These are phyloP conservation scores for Centropristis striata DNA, from an alignment of 2,113 vertebrate species.

Conservation along the genomic window DNA sequence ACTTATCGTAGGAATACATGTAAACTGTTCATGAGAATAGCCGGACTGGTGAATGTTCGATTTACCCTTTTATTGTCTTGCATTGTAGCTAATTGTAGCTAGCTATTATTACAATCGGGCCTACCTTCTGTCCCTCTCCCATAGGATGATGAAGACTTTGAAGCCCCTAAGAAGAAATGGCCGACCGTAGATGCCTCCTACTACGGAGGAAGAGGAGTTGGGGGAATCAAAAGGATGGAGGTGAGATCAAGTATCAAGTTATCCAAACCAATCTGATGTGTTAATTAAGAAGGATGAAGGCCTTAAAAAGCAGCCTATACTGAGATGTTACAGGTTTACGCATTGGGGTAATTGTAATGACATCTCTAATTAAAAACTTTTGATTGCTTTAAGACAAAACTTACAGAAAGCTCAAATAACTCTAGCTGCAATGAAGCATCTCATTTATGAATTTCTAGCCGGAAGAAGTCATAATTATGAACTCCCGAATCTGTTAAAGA, in stretches of 20 bases:
- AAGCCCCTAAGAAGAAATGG: slow-evolving; percentile 91
- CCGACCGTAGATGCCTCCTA: slow-evolving; percentile 96
- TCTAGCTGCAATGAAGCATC: background rate
- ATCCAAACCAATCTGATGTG: background rate
- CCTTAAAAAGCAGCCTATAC: background rate
- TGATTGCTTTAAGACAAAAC: background rate
- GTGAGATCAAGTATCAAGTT: slow-evolving; percentile 73
- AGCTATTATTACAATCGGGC: background rate
- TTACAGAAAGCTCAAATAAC: background rate
- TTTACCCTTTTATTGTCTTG: background rate
- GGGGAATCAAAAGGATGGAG: slow-evolving; percentile 99
- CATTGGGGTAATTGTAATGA: background rate
- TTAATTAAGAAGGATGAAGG: background rate
- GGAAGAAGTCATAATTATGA: background rate
- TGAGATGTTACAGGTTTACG: background rate
- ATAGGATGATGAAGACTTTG: slow-evolving; percentile 91
- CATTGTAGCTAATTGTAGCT: background rate
- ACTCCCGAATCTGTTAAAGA: no score
- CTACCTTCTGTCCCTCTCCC: slow-evolving; percentile 4
- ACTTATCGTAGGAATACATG: no score
- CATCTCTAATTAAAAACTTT: background rate
- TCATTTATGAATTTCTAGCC: background rate
- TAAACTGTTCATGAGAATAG: no score
- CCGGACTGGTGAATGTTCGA: no score
- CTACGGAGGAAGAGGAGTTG: slow-evolving; percentile 96